Evolutionary conservation across 1,140 invertebrate genomes (phyloP).

Genomic region (Drosophila orosa): DNA sequence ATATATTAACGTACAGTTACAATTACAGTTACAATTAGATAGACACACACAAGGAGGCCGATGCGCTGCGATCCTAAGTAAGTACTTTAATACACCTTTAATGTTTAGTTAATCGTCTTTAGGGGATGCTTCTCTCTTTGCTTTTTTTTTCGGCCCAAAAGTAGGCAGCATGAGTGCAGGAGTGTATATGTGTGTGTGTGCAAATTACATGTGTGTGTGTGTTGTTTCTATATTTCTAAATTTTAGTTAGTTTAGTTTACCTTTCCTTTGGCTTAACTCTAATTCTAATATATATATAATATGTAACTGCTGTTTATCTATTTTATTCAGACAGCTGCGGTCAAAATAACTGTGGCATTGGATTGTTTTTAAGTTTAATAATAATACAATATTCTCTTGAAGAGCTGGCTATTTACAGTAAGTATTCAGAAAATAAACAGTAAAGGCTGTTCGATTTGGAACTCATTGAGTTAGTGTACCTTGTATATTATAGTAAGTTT

Average conservation of each 20-base stretch:
- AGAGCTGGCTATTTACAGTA: constrained; percentile 25
- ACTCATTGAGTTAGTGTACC: not conserved
- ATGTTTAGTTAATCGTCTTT: constrained; percentile 5
- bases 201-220: constrained; percentile 27
- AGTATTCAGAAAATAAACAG: constrained; percentile 4
- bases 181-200: constrained; percentile 21
- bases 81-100: constrained; percentile 23
- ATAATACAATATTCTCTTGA: constrained; percentile 4
- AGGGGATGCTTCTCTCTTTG: constrained; percentile 13
- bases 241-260: constrained; percentile 37
- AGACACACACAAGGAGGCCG: constrained; percentile 57
- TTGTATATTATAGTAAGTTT: constrained; percentile 2
- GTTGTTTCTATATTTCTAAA: not conserved
- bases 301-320: not conserved
- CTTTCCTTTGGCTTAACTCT: constrained; percentile 31
- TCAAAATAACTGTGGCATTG: constrained; percentile 7
- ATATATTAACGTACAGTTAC: constrained; percentile 51
- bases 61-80: constrained; percentile 27
- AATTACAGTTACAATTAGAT: constrained; percentile 64
- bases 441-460: not conserved
- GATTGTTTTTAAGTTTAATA: not conserved
- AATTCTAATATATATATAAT: constrained; percentile 32
- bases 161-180: constrained; percentile 45
- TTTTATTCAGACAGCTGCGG: constrained; percentile 16
- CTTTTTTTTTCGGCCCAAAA: constrained; percentile 43